These are phyloP conservation scores for Machimus rusticus DNA, from an alignment of 2,888 invertebrate species.

Conservation along the genomic window DNA sequence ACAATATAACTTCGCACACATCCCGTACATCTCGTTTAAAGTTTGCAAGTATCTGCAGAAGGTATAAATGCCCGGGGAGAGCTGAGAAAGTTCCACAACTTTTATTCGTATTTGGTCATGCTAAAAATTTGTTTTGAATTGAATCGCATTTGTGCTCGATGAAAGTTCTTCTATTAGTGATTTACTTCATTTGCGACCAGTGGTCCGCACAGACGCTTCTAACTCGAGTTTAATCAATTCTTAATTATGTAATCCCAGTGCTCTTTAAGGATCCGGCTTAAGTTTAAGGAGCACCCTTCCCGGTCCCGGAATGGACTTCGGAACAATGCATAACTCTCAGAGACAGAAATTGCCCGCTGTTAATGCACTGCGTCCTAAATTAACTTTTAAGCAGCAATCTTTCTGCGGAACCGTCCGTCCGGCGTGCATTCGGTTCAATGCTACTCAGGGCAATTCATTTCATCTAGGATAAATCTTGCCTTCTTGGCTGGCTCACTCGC, in stretches of 20 bases:
- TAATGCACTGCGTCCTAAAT: background rate
- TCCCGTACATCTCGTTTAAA: slow-evolving; percentile 16
- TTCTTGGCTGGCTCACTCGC: background rate
- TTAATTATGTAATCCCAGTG: background rate
- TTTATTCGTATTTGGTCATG: slow-evolving; percentile 13
- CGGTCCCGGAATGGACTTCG: background rate
- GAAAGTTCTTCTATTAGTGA: background rate
- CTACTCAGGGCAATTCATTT: slow-evolving; percentile 11
- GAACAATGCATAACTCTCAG: background rate
- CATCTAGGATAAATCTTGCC: slow-evolving; percentile 4
- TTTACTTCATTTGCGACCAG: background rate
- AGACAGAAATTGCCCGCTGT: background rate
- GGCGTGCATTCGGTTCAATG: background rate
- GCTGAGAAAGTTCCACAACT: background rate
- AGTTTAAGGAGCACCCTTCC: background rate
- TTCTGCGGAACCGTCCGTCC: background rate
- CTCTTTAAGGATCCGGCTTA: background rate
- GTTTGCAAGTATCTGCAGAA: slow-evolving; percentile 16
- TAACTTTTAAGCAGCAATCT: background rate
- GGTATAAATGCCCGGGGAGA: background rate
- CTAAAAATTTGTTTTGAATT: slow-evolving; percentile 4
- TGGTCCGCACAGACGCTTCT: background rate
- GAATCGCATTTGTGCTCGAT: background rate
- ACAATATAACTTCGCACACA: slow-evolving; percentile 32
- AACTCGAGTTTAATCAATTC: background rate